Evolutionary conservation across 1,140 invertebrate genomes (phyloP).

Genomic region (Zaprionus capensis): DNA sequence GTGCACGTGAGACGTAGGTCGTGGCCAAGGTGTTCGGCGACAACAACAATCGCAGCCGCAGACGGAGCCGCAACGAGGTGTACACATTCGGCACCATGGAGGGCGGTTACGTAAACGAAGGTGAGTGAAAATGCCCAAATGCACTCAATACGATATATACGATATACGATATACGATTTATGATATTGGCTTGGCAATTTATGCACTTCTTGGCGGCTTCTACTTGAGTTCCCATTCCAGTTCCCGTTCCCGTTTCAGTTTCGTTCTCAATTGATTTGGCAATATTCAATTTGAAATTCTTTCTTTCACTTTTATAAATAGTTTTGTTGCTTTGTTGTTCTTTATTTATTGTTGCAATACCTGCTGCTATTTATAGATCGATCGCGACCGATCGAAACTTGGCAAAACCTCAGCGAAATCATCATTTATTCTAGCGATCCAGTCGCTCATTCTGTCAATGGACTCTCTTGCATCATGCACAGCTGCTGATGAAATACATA

Average conservation of each 20-base stretch:
- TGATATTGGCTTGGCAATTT: slow-evolving; percentile 12
- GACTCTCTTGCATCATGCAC: slow-evolving; percentile 30
- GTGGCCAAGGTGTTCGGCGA: slow-evolving; percentile 72
- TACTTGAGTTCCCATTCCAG: not conserved
- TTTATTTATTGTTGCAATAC: slow-evolving; percentile 18
- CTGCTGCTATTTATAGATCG: slow-evolving; percentile 26
- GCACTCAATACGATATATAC: not conserved
- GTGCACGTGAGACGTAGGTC: slow-evolving; percentile 63
- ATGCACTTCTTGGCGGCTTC: slow-evolving; percentile 1
- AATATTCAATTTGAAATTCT: slow-evolving; percentile 2
- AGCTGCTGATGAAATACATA: not conserved
- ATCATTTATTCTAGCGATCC: slow-evolving; percentile 14
- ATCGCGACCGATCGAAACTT: not conserved
- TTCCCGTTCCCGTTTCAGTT: not conserved
- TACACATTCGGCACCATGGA: slow-evolving; percentile 84
- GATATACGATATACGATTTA: slow-evolving; percentile 1
- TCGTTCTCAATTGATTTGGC: not conserved
- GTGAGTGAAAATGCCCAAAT: slow-evolving; percentile 57
- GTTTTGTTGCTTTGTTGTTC: not conserved
- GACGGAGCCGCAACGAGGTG: slow-evolving; percentile 75
- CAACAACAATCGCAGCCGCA: slow-evolving; percentile 44
- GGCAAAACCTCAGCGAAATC: not conserved
- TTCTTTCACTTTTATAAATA: not conserved
- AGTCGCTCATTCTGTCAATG: slow-evolving; percentile 22
- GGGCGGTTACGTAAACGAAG: slow-evolving; percentile 84